Percentiles rank a stretch among this genome's conserved stretches.
These are phyloP conservation scores for Phylloscopus whistleri DNA, from an alignment of 2,113 vertebrate genomes.

Conservation along the genomic window DNA sequence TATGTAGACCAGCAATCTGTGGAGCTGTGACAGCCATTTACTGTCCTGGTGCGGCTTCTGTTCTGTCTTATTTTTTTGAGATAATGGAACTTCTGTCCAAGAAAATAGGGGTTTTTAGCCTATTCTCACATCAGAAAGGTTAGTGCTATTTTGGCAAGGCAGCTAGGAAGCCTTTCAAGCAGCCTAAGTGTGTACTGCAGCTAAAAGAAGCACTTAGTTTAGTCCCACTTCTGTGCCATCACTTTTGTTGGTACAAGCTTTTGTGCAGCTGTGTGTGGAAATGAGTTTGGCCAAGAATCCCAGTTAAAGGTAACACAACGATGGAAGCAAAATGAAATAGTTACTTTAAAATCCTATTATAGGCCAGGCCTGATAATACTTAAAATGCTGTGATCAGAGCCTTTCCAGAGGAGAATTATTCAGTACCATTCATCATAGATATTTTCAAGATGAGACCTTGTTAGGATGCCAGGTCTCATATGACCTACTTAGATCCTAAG, in stretches of 20 bases:
- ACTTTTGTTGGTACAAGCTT: background rate
- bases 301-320: background rate
- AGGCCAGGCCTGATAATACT: background rate
- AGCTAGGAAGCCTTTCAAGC: background rate
- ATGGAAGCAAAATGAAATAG: background rate
- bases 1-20: background rate
- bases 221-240: background rate
- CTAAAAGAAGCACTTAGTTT: background rate
- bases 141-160: background rate
- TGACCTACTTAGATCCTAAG: background rate
- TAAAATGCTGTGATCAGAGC: background rate
- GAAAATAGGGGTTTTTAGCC: background rate
- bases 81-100: background rate
- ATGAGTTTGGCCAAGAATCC: background rate
- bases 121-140: background rate
- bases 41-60: background rate
- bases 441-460: background rate
- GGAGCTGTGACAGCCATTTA: background rate
- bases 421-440: background rate
- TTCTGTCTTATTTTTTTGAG: background rate
- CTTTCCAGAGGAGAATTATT: background rate
- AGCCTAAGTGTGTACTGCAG: background rate
- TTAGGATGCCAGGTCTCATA: background rate
- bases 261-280: background rate
- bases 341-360: background rate